Conservation (phyloP, 2,113 vertebrate species). For the Neolamprologus toae region DNA sequence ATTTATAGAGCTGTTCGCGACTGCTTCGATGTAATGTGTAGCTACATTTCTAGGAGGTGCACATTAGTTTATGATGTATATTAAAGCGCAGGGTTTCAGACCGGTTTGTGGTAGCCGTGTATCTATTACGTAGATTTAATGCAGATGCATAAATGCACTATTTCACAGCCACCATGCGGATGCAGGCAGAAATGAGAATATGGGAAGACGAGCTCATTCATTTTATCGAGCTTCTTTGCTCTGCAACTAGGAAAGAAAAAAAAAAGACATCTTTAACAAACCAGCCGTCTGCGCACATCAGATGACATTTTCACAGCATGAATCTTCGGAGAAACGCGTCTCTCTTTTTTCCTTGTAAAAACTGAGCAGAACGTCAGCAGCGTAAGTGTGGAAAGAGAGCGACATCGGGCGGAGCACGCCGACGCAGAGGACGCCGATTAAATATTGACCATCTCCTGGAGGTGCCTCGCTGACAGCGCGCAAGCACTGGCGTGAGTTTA, state of each 20-base stretch:
- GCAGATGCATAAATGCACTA: background rate
- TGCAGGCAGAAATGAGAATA: background rate
- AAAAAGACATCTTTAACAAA: constrained; percentile 6
- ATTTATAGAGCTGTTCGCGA: background rate
- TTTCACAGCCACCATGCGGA: background rate
- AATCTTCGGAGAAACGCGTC: constrained; percentile 22
- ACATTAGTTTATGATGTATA: background rate
- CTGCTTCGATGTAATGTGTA: background rate
- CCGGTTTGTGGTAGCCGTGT: background rate
- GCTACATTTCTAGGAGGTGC: background rate
- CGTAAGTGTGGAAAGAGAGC: background rate
- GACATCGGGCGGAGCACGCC: background rate
- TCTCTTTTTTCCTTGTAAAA: constrained; percentile 34
- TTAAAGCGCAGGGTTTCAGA: background rate
- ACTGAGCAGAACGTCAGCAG: constrained; percentile 23
- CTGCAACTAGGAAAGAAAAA: background rate
- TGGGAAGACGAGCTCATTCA: background rate
- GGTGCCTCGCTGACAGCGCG: constrained; percentile 3
- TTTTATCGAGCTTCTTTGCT: constrained; percentile 13
- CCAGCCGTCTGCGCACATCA: constrained; percentile 56
- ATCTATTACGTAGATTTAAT: background rate
- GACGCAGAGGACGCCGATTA: constrained; percentile 29
- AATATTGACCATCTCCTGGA: constrained; percentile 62
- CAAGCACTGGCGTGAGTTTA: constrained; percentile 30
- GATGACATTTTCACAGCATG: constrained; percentile 41